Conservation (phyloP, 1,140 invertebrate species). For the Branchinecta lynchi region DNA sequence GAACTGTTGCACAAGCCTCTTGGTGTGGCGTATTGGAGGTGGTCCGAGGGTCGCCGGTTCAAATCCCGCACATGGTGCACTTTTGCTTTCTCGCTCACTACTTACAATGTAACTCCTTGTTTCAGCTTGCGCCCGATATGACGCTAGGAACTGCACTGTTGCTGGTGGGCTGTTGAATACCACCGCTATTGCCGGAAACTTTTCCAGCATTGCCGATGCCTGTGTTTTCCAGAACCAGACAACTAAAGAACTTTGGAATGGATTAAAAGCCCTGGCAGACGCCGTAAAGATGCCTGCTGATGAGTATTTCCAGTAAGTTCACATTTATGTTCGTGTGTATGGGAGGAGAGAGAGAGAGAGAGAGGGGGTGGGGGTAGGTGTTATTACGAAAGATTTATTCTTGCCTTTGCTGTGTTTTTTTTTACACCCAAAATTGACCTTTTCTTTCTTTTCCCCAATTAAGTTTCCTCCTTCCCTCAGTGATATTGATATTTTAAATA, state of each 20-base stretch:
- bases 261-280: conserved; percentile 43
- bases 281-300: conserved; percentile 57
- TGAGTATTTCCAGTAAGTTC: conserved; percentile 64
- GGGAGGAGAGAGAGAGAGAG: too few relatives aligned
- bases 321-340: too few relatives aligned
- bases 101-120: conserved; percentile 45
- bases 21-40: conserved; percentile 18
- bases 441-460: too few relatives aligned
- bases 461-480: too few relatives aligned
- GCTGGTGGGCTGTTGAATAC: conserved; percentile 28
- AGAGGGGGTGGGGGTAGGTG: too few relatives aligned
- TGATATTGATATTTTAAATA: too few relatives aligned
- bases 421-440: too few relatives aligned
- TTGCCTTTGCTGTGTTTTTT: too few relatives aligned
- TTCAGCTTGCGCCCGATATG: conserved; percentile 28
- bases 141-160: conserved; percentile 31
- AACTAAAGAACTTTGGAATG: conserved; percentile 37
- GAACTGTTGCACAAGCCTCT: too few relatives aligned
- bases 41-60: too few relatives aligned
- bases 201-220: conserved; percentile 27
- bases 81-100: not conserved
- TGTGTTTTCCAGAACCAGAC: conserved; percentile 35
- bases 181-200: conserved; percentile 27
- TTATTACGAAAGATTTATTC: too few relatives aligned
- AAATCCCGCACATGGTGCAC: conserved; percentile 8